Conservation (phyloP, 2,113 vertebrate species). For the Colistium nudipinnis region DNA sequence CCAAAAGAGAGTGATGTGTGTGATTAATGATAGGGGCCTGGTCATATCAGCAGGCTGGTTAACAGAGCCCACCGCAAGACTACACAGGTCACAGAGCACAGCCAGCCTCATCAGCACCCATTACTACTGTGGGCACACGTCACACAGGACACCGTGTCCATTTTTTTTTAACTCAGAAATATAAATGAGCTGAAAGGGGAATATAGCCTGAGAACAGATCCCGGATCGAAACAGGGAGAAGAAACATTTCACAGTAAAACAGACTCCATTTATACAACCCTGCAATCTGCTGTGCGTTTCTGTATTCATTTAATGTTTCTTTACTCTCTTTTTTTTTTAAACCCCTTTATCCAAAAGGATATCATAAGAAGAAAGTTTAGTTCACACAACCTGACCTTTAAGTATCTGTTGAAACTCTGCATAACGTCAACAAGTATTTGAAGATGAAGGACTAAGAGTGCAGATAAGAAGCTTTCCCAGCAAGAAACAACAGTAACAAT, state of each 20-base stretch:
- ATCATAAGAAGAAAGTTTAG: not conserved
- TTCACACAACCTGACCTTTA: not conserved
- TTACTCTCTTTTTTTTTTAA: not conserved
- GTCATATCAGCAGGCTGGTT: conserved; percentile 95
- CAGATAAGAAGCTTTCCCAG: conserved; percentile 17
- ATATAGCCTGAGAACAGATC: not conserved
- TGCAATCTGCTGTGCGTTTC: not conserved
- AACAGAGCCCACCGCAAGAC: conserved; percentile 83
- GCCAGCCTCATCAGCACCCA: conserved; percentile 73
- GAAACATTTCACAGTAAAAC: not conserved
- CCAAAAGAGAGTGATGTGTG: conserved; percentile 82
- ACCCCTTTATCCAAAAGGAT: not conserved
- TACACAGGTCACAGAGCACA: conserved; percentile 94
- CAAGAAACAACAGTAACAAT: conserved; percentile 18
- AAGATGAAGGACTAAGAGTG: conserved; percentile 20
- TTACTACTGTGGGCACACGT: conserved; percentile 60
- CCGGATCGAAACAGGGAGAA: not conserved
- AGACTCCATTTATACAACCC: not conserved
- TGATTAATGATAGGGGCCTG: conserved; percentile 95
- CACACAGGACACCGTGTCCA: conserved; percentile 15
- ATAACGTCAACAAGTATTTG: conserved; percentile 16
- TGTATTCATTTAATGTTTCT: not conserved
- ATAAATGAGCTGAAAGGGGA: conserved; percentile 8
- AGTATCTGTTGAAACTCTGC: not conserved
- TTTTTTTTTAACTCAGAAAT: conserved; percentile 4